Conservation (phyloP, 2,797 vertebrate species). For the Spinus olivaceus region DNA sequence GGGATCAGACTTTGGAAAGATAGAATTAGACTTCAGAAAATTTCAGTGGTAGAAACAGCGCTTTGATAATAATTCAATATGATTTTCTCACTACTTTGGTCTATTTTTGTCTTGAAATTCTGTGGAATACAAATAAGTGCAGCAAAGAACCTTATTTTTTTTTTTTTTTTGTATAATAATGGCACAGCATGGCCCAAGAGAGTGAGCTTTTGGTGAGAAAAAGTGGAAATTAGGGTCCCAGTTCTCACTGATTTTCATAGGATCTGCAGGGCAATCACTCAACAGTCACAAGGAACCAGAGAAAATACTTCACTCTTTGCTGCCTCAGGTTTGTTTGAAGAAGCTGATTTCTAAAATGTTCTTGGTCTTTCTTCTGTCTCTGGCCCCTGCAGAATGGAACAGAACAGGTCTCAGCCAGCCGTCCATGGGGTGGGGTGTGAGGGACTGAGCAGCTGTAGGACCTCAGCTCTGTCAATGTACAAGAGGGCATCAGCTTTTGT, state of each 20-base stretch:
- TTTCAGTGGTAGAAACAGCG: not conserved
- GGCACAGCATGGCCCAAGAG: accelerated
- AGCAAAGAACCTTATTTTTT: not conserved
- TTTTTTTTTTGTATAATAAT: not conserved
- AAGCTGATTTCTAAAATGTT: not conserved
- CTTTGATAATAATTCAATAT: not conserved
- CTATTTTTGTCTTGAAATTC: not conserved
- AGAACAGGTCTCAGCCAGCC: not conserved
- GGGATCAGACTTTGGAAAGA: not conserved
- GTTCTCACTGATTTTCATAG: not conserved
- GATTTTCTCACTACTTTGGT: not conserved
- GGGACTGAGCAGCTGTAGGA: accelerated
- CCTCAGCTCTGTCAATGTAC: not conserved
- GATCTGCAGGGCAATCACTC: not conserved
- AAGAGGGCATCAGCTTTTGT: not conserved
- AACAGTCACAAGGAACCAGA: not conserved
- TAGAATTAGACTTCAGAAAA: not conserved
- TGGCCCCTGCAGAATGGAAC: not conserved
- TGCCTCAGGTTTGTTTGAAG: not conserved
- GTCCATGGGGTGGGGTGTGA: accelerated
- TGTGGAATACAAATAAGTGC: not conserved
- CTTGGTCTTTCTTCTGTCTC: not conserved
- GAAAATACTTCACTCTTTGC: not conserved
- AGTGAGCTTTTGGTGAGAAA: not conserved
- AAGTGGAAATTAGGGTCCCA: not conserved